These are phyloP conservation scores for Psylliodes chrysocephalus DNA, from an alignment of 2,888 invertebrate species.

Conservation along the genomic window DNA sequence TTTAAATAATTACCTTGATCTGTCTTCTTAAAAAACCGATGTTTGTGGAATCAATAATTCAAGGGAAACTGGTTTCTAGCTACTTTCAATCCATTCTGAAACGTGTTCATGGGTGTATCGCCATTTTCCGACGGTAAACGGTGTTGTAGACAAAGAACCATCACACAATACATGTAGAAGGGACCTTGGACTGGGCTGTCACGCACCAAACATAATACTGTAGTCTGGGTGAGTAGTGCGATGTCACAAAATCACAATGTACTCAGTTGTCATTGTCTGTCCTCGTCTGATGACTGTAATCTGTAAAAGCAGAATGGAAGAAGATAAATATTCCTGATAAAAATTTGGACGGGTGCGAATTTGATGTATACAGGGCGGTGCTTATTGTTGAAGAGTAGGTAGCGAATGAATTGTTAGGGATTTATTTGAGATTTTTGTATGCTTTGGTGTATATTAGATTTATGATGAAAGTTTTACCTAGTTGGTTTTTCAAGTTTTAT, in stretches of 20 bases:
- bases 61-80: constrained; percentile 22
- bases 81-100: background rate
- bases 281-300: constrained; percentile 50
- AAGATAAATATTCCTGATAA: constrained; percentile 58
- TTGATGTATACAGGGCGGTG: constrained; percentile 11
- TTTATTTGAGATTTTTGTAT: no score
- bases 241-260: constrained; percentile 59
- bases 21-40: background rate
- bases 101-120: background rate
- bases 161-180: constrained; percentile 34
- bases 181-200: constrained; percentile 48
- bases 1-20: constrained; percentile 7
- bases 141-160: constrained; percentile 26
- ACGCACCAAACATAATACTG: constrained; percentile 60
- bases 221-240: constrained; percentile 53
- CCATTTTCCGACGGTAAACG: constrained; percentile 37
- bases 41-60: constrained; percentile 5
- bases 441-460: no score
- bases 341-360: constrained; percentile 47
- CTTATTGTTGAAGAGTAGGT: background rate
- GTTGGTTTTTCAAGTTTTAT: no score
- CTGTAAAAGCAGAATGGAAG: constrained; percentile 43
- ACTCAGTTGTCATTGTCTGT: constrained; percentile 59
- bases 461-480: no score
- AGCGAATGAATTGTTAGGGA: background rate